Evolutionary conservation across 2,888 invertebrate genomes (phyloP).

Genomic region (Caenorhabditis sp.): DNA sequence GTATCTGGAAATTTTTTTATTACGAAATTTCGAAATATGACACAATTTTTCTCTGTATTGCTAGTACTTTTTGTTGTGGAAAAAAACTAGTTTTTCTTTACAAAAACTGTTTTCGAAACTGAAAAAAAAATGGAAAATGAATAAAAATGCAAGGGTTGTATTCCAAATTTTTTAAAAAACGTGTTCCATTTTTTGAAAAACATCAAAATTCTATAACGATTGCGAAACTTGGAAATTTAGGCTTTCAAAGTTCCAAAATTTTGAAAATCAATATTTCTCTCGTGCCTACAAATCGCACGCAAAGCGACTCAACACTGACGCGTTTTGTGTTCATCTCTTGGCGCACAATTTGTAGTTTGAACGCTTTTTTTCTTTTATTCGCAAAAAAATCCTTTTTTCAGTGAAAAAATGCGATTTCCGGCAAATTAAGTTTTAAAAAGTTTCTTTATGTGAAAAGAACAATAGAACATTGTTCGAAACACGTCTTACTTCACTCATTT

Average conservation of each 20-base stretch:
- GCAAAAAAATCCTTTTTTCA: too few species aligned
- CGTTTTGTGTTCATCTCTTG: background rate
- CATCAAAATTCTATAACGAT: background rate
- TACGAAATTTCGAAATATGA: slow-evolving; percentile 14
- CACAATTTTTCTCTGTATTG: background rate
- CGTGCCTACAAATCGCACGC: slow-evolving; percentile 6
- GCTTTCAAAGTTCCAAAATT: background rate
- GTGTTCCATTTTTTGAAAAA: background rate
- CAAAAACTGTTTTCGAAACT: too few species aligned
- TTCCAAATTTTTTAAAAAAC: too few species aligned
- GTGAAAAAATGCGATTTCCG: background rate
- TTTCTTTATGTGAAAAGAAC: too few species aligned
- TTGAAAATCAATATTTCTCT: background rate
- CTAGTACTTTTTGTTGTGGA: background rate
- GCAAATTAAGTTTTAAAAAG: background rate
- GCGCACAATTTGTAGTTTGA: background rate
- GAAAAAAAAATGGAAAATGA: too few species aligned
- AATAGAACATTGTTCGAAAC: too few species aligned
- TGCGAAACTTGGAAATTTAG: background rate
- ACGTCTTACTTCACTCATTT: too few species aligned
- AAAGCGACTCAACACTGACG: background rate
- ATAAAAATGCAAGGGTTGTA: too few species aligned
- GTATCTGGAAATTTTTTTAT: slow-evolving; percentile 27
- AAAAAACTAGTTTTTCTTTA: too few species aligned
- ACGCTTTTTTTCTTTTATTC: background rate